A percentile compares a stretch with the other conserved stretches of the same genome.
phyloP scores from a whole-genome alignment of 2,888 invertebrate genomes.

The Platypus cylindrus region DNA sequence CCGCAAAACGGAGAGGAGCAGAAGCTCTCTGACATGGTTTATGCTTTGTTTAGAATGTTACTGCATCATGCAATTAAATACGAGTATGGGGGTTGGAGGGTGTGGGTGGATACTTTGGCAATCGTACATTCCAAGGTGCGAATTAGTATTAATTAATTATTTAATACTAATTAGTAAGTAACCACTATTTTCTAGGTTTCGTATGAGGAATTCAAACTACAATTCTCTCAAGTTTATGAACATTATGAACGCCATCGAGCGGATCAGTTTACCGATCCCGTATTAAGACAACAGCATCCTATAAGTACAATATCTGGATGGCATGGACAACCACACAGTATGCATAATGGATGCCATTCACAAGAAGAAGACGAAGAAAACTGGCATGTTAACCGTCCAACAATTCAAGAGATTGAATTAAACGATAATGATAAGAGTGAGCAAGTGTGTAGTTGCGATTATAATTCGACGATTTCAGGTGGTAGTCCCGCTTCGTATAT shows the following conservation, averaged over 20 bases:
- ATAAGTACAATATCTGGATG: constrained; percentile 94
- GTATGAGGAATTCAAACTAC: constrained; percentile 94
- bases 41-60: constrained; percentile 92
- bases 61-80: constrained; percentile 98
- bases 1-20: constrained; percentile 91
- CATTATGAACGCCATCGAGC: constrained; percentile 89
- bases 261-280: constrained; percentile 90
- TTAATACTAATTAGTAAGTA: neutral
- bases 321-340: constrained; percentile 52
- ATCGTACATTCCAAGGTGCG: constrained; percentile 96
- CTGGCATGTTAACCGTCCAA: constrained; percentile 25
- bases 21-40: constrained; percentile 96
- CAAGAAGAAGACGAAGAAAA: constrained; percentile 28
- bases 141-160: constrained; percentile 4
- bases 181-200: constrained; percentile 55
- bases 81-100: constrained; percentile 99
- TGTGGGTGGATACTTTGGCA: constrained; percentile 98
- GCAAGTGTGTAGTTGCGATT: constrained; percentile 34
- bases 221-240: constrained; percentile 95
- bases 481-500: constrained; percentile 39
- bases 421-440: constrained; percentile 31
- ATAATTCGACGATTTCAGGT: constrained; percentile 37
- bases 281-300: constrained; percentile 81
- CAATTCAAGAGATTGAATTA: constrained; percentile 26
- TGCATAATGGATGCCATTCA: constrained; percentile 29